These are phyloP conservation scores for roundworm (Caenorhabditis elegans) DNA, from an alignment of 1,140 invertebrate species.

Conservation along the genomic window WBcel235 BX284606.5:6090001-6090500, in stretches of 20 bases:
- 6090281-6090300: constrained; percentile 95
- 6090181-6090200: constrained; percentile 98
- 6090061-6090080: constrained; percentile 76
- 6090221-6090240: constrained; percentile 90
- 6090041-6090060: neutral
- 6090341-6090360: constrained; percentile 98
- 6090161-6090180: constrained; percentile 99
- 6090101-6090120: constrained; percentile 98
- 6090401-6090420: constrained; percentile 98
- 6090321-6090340: constrained; percentile 96
- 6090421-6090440: constrained; percentile 84
- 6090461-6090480: constrained; percentile 99
- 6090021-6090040: neutral
- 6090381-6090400: constrained; percentile 96
- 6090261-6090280: constrained; percentile 97
- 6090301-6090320: constrained; percentile 94
- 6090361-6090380: constrained; percentile 97
- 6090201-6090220: constrained; percentile 92
- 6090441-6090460: constrained; percentile 94
- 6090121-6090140: constrained; percentile 99
- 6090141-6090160: constrained; percentile 93
- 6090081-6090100: constrained; percentile 97
- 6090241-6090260: constrained; percentile 76
- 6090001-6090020: neutral
- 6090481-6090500: constrained; percentile 98